Evolutionary conservation across 2,888 invertebrate genomes (phyloP).

Genomic region (Lathronympha strigana): DNA sequence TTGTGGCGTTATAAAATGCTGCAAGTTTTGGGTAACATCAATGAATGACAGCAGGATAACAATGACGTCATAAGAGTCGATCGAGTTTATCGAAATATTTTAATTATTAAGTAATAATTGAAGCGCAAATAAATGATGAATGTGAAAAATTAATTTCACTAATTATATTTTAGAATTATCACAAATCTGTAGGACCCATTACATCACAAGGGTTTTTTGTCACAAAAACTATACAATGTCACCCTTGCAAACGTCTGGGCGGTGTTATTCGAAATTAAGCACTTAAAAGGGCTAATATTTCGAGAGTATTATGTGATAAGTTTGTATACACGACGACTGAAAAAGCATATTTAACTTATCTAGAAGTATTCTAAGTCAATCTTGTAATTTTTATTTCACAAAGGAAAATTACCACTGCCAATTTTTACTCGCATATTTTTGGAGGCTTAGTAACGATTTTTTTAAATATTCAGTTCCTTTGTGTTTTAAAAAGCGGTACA

Average conservation of each 20-base stretch:
- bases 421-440: constrained; percentile 53
- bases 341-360: constrained; percentile 50
- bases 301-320: constrained; percentile 44
- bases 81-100: background rate
- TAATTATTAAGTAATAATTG: background rate
- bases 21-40: too few relatives aligned
- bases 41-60: too few relatives aligned
- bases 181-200: background rate
- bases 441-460: constrained; percentile 42
- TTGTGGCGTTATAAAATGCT: too few relatives aligned
- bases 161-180: background rate
- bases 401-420: constrained; percentile 63
- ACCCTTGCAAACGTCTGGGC: constrained; percentile 5
- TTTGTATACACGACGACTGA: constrained; percentile 55
- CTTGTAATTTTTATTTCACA: constrained; percentile 34
- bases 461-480: constrained; percentile 42
- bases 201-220: background rate
- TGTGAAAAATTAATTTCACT: background rate
- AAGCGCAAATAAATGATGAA: background rate
- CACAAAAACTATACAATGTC: background rate
- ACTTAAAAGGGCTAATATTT: background rate
- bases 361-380: constrained; percentile 57
- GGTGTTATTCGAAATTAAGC: constrained; percentile 5
- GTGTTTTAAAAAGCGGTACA: constrained; percentile 6
- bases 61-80: too few relatives aligned